Base-by-base conservation (phyloP, 2,888 invertebrate genomes). In the Bellardia bayeri region DNA sequence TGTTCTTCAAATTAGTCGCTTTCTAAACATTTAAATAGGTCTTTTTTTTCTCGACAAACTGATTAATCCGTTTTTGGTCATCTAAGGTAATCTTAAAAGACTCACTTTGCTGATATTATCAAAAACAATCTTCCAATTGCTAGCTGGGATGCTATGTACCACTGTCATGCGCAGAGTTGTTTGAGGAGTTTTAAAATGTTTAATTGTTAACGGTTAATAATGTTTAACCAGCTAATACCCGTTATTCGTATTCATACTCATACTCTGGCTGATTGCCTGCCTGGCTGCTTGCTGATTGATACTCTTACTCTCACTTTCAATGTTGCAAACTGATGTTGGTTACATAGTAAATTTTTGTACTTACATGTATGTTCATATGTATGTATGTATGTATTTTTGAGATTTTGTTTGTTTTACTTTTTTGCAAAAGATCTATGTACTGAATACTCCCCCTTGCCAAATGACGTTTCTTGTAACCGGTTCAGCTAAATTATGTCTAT, bases 241-340 rank as follows among this genome's bases (percentile, higher is more conserved):
- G 76, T 81, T 79, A 42, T 81, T 64, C 61, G 56, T 54, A 74
- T 68, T 74, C 23, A 61, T 74, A 56, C 80, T 85, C 79, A 68
- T 54, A 45, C 30, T 64, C 40, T 37, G 14, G 13, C 5, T 23
- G 1, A 23, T 33, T 33, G 30, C 61, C 45, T 33, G 30, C 61
- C 23, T 23, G 4, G 33, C 51, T 33, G 8, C 30, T 23, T 13
- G 30, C 30, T 51, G 37, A 11, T 37, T 40, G 49, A 13, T 56
- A 72, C 71, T 76, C 83, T 75, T 80, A 85, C 85, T 87, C 87
- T 87, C 85, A 87, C 87, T 87, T 87, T 85, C 64, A 82, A 79
- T 85, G 74, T 71, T 87, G 69, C 56, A 82, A 71, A 49, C 58
- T 49, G 14, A 45, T 78, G 40, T 54, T 69, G 45, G n/a, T 68